Conservation (phyloP, 2,888 invertebrate species). For the Cotesia congregata region DNA sequence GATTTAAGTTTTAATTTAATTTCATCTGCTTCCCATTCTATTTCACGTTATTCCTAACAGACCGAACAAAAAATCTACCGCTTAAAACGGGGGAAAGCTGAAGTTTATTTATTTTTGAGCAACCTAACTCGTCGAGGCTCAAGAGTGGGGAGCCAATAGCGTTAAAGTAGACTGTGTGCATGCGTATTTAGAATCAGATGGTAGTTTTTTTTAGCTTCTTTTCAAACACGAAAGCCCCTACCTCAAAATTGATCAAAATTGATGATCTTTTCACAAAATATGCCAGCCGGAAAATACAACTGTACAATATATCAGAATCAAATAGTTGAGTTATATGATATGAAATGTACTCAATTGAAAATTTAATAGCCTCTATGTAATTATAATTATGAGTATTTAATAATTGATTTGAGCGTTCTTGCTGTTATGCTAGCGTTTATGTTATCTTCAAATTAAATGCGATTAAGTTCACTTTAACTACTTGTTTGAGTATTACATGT, state of each 20-base stretch:
- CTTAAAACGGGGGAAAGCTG: slow-evolving; percentile 29
- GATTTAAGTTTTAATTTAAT: not conserved
- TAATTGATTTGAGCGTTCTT: not conserved
- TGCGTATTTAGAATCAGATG: slow-evolving; percentile 35
- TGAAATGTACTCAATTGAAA: not conserved
- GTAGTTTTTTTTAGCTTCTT: slow-evolving; percentile 8
- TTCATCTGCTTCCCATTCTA: not conserved
- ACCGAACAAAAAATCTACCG: not conserved
- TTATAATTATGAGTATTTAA: not conserved
- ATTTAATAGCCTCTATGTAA: not conserved
- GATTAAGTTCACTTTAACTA: not conserved
- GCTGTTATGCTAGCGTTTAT: not conserved
- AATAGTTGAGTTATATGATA: not conserved
- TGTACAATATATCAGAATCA: not conserved
- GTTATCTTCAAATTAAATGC: not conserved
- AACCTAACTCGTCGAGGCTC: slow-evolving; percentile 56
- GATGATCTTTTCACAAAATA: slow-evolving; percentile 3
- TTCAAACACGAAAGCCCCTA: not conserved
- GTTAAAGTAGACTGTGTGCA: slow-evolving; percentile 16
- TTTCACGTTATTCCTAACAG: not conserved
- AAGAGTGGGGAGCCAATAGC: slow-evolving; percentile 58
- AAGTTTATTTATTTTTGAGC: slow-evolving; percentile 61
- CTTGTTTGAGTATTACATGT: not conserved
- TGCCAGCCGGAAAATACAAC: not conserved
- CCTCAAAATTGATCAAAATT: slow-evolving; percentile 2